phyloP scores from a whole-genome alignment of 2,888 invertebrate species.

The Drosophila barbarae region DNA sequence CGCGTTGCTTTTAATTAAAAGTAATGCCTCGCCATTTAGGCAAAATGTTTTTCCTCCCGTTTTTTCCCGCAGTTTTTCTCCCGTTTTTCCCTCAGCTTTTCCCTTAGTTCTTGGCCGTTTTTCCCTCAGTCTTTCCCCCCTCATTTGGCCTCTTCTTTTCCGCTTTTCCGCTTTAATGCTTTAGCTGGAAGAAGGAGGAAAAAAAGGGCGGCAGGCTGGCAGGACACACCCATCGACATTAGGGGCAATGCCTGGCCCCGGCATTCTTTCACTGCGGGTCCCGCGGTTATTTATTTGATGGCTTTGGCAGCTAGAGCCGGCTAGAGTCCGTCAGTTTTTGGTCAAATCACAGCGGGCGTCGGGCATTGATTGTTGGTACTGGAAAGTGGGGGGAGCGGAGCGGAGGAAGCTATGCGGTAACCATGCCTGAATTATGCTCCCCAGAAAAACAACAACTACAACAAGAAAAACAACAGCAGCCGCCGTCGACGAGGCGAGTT shows the following conservation, averaged over 20 bases:
- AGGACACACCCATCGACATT: slow-evolving; percentile 59
- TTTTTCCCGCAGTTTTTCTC: slow-evolving; percentile 17
- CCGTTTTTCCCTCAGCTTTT: neutral
- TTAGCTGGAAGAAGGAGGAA: slow-evolving; percentile 9
- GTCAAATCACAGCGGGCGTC: slow-evolving; percentile 70
- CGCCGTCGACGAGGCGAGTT: slow-evolving; percentile 52
- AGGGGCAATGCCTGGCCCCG: slow-evolving; percentile 46
- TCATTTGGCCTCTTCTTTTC: slow-evolving; percentile 5
- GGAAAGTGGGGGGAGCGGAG: slow-evolving; percentile 5
- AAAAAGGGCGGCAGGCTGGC: slow-evolving; percentile 45
- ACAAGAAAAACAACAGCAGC: too few relatives aligned
- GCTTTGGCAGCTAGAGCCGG: slow-evolving; percentile 57
- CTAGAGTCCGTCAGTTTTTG: slow-evolving; percentile 63
- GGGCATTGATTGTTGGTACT: slow-evolving; percentile 64
- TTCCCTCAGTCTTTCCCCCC: slow-evolving; percentile 15
- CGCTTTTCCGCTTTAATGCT: slow-evolving; percentile 3
- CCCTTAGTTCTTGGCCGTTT: neutral
- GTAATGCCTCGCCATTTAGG: slow-evolving; percentile 69
- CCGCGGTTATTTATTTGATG: slow-evolving; percentile 72
- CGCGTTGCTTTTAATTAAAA: slow-evolving; percentile 71
- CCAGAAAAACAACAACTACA: slow-evolving; percentile 29
- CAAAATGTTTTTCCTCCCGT: slow-evolving; percentile 49
- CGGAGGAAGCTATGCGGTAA: slow-evolving; percentile 31
- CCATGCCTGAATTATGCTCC: slow-evolving; percentile 67
- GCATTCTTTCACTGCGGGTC: slow-evolving; percentile 65